phyloP scores from a whole-genome alignment of 1,140 invertebrate species.

The Gonatopus flavifemur region DNA sequence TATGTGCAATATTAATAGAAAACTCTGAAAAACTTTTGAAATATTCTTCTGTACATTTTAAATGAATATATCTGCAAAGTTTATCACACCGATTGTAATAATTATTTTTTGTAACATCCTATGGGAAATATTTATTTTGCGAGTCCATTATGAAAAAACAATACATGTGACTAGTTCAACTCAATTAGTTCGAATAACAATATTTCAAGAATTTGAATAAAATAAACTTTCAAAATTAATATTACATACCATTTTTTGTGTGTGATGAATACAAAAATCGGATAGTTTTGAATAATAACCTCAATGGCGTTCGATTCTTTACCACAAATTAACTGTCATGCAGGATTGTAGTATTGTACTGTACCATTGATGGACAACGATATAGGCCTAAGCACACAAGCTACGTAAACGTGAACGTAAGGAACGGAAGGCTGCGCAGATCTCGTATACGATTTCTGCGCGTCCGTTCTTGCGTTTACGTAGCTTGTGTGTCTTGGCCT shows the following conservation, averaged over 20 bases:
- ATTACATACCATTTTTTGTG: not conserved
- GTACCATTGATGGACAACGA: too few species aligned
- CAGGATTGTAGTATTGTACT: too few species aligned
- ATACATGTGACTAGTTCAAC: too few species aligned
- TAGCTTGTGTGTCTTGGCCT: not conserved
- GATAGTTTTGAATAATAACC: not conserved
- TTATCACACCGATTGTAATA: not conserved
- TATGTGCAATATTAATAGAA: too few species aligned
- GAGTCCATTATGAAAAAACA: not conserved
- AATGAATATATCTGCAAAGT: not conserved
- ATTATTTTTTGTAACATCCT: not conserved
- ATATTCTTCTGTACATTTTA: too few species aligned
- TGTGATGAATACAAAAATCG: not conserved
- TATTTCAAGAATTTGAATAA: not conserved
- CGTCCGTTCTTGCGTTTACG: not conserved
- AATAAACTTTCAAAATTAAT: not conserved
- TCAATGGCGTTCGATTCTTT: not conserved
- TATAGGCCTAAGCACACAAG: not conserved
- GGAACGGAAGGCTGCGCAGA: not conserved
- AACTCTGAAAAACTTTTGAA: too few species aligned
- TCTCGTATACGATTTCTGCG: not conserved
- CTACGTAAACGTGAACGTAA: not conserved
- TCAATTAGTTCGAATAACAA: too few species aligned
- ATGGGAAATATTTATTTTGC: not conserved
- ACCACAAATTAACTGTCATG: not conserved